Percentiles rank a stretch among this genome's conserved stretches.
These are phyloP conservation scores for Lordiphosa mommai DNA, from an alignment of 1,140 invertebrate species.

Conservation along the genomic window DNA sequence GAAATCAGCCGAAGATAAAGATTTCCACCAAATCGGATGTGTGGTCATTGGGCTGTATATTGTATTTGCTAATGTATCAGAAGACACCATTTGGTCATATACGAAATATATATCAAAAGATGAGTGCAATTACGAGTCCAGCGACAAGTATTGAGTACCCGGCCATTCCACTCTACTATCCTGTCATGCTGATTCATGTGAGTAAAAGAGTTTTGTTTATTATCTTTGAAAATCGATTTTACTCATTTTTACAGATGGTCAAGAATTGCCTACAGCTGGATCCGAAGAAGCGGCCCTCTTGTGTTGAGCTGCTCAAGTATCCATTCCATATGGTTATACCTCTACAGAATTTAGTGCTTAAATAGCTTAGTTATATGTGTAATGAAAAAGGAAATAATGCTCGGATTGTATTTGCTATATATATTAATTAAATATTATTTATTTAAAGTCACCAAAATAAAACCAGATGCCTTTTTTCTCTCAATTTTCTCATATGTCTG, in stretches of 20 bases:
- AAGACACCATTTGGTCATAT: constrained; percentile 95
- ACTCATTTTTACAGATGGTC: constrained; percentile 80
- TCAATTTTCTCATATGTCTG: constrained; percentile 45
- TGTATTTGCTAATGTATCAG: constrained; percentile 96
- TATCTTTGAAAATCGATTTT: background rate
- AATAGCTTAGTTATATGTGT: background rate
- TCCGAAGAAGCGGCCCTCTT: constrained; percentile 85
- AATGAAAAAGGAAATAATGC: background rate
- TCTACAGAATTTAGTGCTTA: constrained; percentile 56
- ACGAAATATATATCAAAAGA: constrained; percentile 86
- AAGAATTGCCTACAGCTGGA: constrained; percentile 86
- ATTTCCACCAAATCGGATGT: constrained; percentile 96
- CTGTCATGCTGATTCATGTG: constrained; percentile 64
- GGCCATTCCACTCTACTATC: constrained; percentile 61
- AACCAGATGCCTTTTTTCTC: constrained; percentile 8
- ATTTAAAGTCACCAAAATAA: constrained; percentile 17
- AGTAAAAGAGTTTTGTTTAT: constrained; percentile 12
- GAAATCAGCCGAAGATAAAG: constrained; percentile 80
- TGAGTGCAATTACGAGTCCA: constrained; percentile 90
- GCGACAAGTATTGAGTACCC: constrained; percentile 89
- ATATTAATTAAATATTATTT: constrained; percentile 15
- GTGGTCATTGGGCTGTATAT: constrained; percentile 98
- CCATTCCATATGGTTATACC: constrained; percentile 82
- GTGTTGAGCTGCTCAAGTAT: constrained; percentile 86
- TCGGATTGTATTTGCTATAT: background rate